Base-by-base conservation (phyloP, 2,888 invertebrate species). In the Drosophila infuscata region DNA sequence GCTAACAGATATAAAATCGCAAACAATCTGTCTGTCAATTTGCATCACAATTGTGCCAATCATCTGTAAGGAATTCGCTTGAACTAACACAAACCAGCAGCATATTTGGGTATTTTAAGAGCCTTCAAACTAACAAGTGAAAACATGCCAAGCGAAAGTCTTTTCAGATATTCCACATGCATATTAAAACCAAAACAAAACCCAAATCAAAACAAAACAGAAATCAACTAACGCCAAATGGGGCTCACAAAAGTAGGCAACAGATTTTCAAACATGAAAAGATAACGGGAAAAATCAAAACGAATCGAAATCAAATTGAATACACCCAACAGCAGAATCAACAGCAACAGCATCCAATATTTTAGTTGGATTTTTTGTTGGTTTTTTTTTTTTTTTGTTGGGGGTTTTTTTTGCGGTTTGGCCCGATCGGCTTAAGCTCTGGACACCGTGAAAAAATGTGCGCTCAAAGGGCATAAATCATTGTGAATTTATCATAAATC, bases 401-500 rank as follows among this genome's bases (percentile, higher is more conserved):
- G 25, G 25, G 11, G 43, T 20, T 20, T 11, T 20, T 43, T 43
- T 80, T 85, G 86, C 61, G 83, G 86, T 78, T 78, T 70, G 79
- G 54, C 67, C 69, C 66, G 74, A 81, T 77, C 73, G 74, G 88
- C 82, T 88, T 83, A 81, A 74, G 60, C 62, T 74, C 65, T 83
- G 86, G 82, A 81, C 83, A 83, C 64, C 61, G 65, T 70, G 60
- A 54, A 69, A 75, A 72, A 80, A 82, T 69, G 70, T 75, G 66
- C 71, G 64, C 67, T 79, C 81, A 89, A 86, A 89, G 88, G 77
- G 86, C 83, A 88, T 88, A 88, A 88, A 88, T 89, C 88, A 89
- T 85, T 77, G 75, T 57, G 84, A 82, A 86, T 84, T 89, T 89
- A 89, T 88, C 86, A 88, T 89, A 88, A 88, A 88, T 88, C 88